These are phyloP conservation scores for Papilio gigon DNA, from an alignment of 2,888 invertebrate species.

Conservation along the genomic window DNA sequence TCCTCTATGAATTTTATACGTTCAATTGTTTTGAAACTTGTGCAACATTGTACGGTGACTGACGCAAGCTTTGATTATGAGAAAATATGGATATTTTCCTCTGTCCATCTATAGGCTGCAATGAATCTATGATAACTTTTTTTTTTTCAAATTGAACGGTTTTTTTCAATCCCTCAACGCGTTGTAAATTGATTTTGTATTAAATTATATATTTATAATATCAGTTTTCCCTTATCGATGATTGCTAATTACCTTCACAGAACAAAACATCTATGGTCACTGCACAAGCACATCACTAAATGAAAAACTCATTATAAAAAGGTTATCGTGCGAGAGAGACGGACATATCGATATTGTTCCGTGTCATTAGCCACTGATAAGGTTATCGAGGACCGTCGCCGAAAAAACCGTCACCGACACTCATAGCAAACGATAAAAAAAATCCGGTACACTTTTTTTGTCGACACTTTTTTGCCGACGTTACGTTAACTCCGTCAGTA, in stretches of 20 bases:
- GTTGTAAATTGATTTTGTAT: constrained; percentile 8
- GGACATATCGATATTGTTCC: constrained; percentile 49
- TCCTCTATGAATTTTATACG: neutral
- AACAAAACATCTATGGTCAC: constrained; percentile 50
- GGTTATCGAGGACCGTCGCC: constrained; percentile 46
- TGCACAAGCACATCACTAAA: constrained; percentile 58
- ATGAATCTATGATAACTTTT: neutral
- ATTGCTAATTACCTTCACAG: constrained; percentile 57
- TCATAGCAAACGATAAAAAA: constrained; percentile 51
- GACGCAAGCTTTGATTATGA: neutral
- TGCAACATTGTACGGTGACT: neutral
- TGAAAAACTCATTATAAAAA: constrained; percentile 53
- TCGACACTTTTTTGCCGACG: constrained; percentile 53
- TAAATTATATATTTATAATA: constrained; percentile 29
- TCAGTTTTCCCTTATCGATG: constrained; percentile 35
- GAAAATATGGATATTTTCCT: neutral
- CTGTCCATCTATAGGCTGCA: neutral
- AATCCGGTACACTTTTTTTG: constrained; percentile 54
- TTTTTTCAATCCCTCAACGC: neutral
- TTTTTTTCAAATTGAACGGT: neutral
- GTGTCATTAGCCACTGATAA: constrained; percentile 51
- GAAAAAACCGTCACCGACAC: constrained; percentile 48
- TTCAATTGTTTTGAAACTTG: neutral
- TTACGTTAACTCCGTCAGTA: constrained; percentile 49
- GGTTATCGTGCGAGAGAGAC: constrained; percentile 50